phyloP scores from a whole-genome alignment of 2,797 vertebrate species.

The Leptatherina wallacei region DNA sequence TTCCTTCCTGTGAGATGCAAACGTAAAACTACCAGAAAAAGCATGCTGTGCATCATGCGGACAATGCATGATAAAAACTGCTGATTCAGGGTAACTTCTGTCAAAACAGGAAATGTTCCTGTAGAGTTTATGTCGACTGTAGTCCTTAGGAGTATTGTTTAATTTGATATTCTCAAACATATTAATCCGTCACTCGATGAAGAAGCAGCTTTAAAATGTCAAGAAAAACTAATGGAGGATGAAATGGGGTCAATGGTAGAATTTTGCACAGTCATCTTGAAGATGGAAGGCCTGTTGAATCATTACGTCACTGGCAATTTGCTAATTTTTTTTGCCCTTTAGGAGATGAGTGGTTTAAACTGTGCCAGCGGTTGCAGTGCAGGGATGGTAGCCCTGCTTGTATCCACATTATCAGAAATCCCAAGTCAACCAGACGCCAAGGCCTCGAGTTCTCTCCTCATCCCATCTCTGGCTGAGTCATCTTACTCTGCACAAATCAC shows the following conservation, averaged over 20 bases:
- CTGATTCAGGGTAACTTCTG: conserved; percentile 32
- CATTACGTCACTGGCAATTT: conserved; percentile 26
- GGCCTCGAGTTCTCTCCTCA: conserved; percentile 25
- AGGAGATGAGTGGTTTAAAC: conserved; percentile 48
- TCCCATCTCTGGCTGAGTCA: conserved; percentile 35
- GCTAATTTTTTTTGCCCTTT: conserved; percentile 46
- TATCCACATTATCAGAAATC: conserved; percentile 25
- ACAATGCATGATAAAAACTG: conserved; percentile 32
- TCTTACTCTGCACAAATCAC: conserved; percentile 20
- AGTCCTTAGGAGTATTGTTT: not conserved
- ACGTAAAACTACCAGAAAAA: conserved; percentile 22
- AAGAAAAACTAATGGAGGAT: conserved; percentile 25
- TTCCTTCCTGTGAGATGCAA: not conserved
- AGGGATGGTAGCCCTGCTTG: conserved; percentile 15
- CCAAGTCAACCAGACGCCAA: conserved; percentile 16
- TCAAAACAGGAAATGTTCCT: conserved; percentile 22
- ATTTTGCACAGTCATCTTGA: conserved; percentile 20
- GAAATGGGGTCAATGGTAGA: conserved; percentile 28
- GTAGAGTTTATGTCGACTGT: not conserved
- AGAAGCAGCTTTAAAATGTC: conserved; percentile 23
- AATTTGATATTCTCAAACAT: not conserved
- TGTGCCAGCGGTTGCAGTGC: conserved; percentile 44
- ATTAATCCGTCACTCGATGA: conserved; percentile 9
- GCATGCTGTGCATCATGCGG: conserved; percentile 28
- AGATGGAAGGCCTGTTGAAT: conserved; percentile 34